Percentiles rank a stretch among this genome's conserved stretches.
Evolutionary conservation across 2,888 invertebrate species (phyloP).

Genomic region (Schizotus pectinicornis): DNA sequence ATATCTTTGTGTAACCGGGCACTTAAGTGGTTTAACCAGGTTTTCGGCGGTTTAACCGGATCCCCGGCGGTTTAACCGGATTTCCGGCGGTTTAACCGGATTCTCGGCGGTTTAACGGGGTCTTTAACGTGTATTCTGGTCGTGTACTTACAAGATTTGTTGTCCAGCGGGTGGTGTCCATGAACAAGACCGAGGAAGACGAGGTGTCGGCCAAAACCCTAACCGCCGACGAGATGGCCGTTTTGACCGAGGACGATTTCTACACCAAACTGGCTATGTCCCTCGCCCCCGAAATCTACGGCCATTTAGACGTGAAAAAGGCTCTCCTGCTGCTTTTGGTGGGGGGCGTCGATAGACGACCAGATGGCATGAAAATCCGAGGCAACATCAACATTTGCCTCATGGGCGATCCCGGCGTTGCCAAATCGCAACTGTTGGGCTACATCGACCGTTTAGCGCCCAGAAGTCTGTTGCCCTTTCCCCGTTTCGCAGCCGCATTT

Average conservation of each 20-base stretch:
- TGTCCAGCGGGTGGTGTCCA: constrained; percentile 71
- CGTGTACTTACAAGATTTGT: background rate
- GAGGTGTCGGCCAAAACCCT: constrained; percentile 74
- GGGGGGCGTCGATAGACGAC: constrained; percentile 84
- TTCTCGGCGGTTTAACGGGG: no score
- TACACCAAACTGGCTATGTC: constrained; percentile 91
- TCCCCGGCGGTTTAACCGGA: no score
- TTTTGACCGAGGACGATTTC: constrained; percentile 85
- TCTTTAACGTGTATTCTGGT: no score
- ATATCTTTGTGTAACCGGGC: no score
- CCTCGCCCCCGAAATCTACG: constrained; percentile 98
- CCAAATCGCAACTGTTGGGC: constrained; percentile 94
- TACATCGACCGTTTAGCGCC: constrained; percentile 94
- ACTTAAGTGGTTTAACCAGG: no score
- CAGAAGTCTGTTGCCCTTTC: constrained; percentile 65
- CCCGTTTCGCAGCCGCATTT: background rate
- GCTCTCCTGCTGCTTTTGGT: constrained; percentile 91
- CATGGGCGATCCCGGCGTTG: constrained; percentile 99
- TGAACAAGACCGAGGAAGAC: constrained; percentile 87
- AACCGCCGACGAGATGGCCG: constrained; percentile 81
- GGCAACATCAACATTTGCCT: constrained; percentile 96
- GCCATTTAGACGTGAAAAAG: constrained; percentile 97
- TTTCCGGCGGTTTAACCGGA: no score
- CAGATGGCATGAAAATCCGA: constrained; percentile 97
- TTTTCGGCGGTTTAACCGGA: no score